Evolutionary conservation across 2,797 vertebrate genomes (phyloP).

Genomic region (Huso huso): DNA sequence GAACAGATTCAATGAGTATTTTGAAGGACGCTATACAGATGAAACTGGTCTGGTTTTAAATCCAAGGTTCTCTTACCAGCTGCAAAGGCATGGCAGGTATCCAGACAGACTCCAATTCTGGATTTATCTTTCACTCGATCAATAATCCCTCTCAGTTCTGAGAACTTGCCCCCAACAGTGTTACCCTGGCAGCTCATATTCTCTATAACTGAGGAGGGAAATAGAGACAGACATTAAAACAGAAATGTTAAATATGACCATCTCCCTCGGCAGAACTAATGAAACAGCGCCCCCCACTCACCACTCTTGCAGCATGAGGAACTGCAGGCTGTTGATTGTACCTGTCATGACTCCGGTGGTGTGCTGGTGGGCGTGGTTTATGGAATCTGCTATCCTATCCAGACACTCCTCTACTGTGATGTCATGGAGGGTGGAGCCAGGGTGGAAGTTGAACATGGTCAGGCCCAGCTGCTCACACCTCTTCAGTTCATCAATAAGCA

Average conservation of each 20-base stretch:
- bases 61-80: conserved; percentile 43
- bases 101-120: conserved; percentile 62
- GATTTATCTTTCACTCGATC: conserved; percentile 59
- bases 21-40: too few relatives aligned
- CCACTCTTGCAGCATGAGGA: not conserved
- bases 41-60: too few relatives aligned
- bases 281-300: not conserved
- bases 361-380: conserved; percentile 63
- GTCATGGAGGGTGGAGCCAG: conserved; percentile 56
- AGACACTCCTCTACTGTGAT: conserved; percentile 56
- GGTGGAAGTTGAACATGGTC: conserved; percentile 63
- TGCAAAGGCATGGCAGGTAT: conserved; percentile 67
- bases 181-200: conserved; percentile 72
- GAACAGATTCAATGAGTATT: too few relatives aligned
- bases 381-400: conserved; percentile 55
- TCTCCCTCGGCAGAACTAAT: not conserved
- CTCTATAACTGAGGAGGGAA: conserved; percentile 51
- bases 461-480: conserved; percentile 63
- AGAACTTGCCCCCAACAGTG: conserved; percentile 59
- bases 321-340: conserved; percentile 24
- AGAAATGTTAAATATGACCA: not conserved
- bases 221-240: not conserved
- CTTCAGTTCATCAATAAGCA: conserved; percentile 64
- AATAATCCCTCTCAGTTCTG: conserved; percentile 61
- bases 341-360: conserved; percentile 56